These are phyloP conservation scores for Brassicogethes aeneus DNA, from an alignment of 2,888 invertebrate genomes.

Conservation along the genomic window DNA sequence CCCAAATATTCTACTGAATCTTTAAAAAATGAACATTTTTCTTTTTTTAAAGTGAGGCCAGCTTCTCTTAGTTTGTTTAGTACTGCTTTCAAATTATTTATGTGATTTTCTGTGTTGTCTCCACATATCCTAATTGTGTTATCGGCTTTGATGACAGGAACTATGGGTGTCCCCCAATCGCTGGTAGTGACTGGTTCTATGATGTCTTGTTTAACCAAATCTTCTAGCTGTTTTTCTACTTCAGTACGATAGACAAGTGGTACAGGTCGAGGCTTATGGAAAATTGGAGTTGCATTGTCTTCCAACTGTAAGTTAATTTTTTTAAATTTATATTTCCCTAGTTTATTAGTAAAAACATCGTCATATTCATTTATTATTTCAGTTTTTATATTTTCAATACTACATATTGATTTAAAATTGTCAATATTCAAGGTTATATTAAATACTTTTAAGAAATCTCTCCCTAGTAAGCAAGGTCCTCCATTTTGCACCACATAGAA, in stretches of 20 bases:
- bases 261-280: neutral
- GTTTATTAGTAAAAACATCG: slow-evolving; percentile 1
- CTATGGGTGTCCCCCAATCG: no score
- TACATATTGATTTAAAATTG: no score
- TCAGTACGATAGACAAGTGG: neutral
- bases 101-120: slow-evolving; percentile 8
- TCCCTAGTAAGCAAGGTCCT: neutral
- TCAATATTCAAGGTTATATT: no score
- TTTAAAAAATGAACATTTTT: no score
- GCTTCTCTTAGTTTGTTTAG: slow-evolving; percentile 1
- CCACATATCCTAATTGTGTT: neutral
- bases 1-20: slow-evolving; percentile 17
- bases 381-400: neutral
- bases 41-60: slow-evolving; percentile 6
- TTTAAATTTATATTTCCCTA: neutral
- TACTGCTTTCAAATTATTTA: slow-evolving; percentile 9
- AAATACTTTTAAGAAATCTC: slow-evolving; percentile 1
- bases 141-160: no score
- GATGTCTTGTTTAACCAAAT: no score
- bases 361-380: neutral
- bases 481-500: no score
- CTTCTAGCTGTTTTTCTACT: neutral
- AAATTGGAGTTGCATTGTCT: neutral
- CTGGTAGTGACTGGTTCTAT: neutral
- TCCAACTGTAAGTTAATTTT: no score